These are phyloP conservation scores for Thaumetopoea pityocampa DNA, from an alignment of 1,140 invertebrate species.

Conservation along the genomic window DNA sequence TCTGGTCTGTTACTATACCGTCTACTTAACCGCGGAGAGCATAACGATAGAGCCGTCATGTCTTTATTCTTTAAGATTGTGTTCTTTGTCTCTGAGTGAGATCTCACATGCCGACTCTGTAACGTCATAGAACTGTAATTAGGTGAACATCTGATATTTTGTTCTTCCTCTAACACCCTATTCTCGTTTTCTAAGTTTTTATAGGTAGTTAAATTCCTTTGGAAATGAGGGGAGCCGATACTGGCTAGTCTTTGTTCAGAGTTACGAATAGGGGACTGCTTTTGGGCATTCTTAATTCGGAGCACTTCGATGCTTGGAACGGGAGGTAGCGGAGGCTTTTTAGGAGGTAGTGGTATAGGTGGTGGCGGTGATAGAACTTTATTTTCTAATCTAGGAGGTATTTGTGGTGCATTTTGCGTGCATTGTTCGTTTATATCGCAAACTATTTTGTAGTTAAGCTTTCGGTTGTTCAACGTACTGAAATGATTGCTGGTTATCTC, in stretches of 20 bases:
- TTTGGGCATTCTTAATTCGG: slow-evolving; percentile 67
- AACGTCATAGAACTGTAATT: slow-evolving; percentile 70
- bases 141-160: slow-evolving; percentile 53
- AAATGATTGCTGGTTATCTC: slow-evolving; percentile 66
- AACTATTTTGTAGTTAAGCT: slow-evolving; percentile 65
- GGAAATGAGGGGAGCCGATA: slow-evolving; percentile 77
- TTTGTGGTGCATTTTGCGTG: slow-evolving; percentile 55
- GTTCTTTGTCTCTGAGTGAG: slow-evolving; percentile 70
- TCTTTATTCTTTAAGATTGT: slow-evolving; percentile 70
- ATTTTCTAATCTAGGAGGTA: slow-evolving; percentile 74
- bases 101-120: slow-evolving; percentile 63
- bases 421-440: slow-evolving; percentile 61
- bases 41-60: slow-evolving; percentile 68
- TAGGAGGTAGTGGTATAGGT: slow-evolving; percentile 78
- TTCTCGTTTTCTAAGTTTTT: slow-evolving; percentile 73
- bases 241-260: slow-evolving; percentile 73
- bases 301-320: slow-evolving; percentile 79
- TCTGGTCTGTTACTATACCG: slow-evolving; percentile 64
- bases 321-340: slow-evolving; percentile 84
- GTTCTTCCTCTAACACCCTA: slow-evolving; percentile 49
- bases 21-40: slow-evolving; percentile 74
- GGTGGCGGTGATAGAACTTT: slow-evolving; percentile 76
- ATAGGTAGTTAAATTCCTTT: slow-evolving; percentile 74
- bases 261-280: slow-evolving; percentile 56
- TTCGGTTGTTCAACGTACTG: slow-evolving; percentile 68